phyloP scores from a whole-genome alignment of 1,140 invertebrate genomes.

The Neodiprion lecontei region DNA sequence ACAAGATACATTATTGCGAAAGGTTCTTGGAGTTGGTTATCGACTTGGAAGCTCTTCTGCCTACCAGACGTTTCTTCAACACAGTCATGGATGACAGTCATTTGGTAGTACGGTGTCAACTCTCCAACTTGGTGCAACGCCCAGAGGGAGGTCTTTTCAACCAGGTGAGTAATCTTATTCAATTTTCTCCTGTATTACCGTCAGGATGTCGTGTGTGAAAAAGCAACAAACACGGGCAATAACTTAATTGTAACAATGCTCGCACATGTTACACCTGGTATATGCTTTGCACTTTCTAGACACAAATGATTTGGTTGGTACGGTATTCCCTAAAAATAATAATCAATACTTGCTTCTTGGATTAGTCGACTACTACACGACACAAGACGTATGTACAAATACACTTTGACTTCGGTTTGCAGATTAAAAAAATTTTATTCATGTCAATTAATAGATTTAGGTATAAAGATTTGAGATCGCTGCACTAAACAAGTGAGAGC shows the following conservation, averaged over 20 bases:
- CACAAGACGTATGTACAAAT: too few species aligned
- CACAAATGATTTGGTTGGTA: too few species aligned
- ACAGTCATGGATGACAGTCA: conserved; percentile 95
- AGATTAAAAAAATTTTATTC: not conserved
- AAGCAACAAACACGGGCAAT: too few species aligned
- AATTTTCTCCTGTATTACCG: not conserved
- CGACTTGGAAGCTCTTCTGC: conserved; percentile 93
- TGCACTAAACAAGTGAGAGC: not conserved
- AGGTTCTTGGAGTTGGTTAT: conserved; percentile 96
- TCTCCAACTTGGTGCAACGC: conserved; percentile 78
- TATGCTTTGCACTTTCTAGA: too few species aligned
- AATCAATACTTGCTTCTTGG: too few species aligned
- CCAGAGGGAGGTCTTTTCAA: conserved; percentile 91
- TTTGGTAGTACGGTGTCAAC: conserved; percentile 87
- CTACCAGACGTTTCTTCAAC: conserved; percentile 96
- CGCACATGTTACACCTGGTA: too few species aligned
- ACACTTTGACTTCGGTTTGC: not conserved
- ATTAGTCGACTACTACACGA: too few species aligned
- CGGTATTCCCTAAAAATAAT: too few species aligned
- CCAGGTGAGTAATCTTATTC: conserved; percentile 71
- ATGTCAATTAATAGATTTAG: not conserved
- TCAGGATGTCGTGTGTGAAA: not conserved
- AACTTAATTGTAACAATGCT: too few species aligned
- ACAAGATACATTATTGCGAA: conserved; percentile 88
- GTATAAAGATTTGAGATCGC: not conserved